Conservation (phyloP, 1,140 invertebrate genomes). For the Leguminivora glycinivorella region DNA sequence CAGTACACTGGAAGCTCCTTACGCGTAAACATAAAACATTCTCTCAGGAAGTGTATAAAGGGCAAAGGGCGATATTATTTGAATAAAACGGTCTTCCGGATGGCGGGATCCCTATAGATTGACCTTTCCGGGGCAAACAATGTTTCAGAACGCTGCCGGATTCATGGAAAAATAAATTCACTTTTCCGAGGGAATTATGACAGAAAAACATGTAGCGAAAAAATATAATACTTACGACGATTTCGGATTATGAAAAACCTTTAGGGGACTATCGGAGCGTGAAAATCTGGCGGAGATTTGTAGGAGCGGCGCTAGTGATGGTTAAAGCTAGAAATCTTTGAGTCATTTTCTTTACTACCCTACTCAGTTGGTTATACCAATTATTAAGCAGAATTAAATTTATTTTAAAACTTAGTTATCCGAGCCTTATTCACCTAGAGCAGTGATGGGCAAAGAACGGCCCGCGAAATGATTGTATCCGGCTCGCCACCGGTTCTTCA, state of each 20-base stretch:
- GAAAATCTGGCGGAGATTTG: constrained; percentile 49
- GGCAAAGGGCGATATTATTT: constrained; percentile 24
- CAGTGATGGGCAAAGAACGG: too few species aligned
- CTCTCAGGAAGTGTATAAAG: constrained; percentile 30
- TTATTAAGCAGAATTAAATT: too few species aligned
- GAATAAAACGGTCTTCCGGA: constrained; percentile 34
- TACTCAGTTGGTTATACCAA: too few species aligned
- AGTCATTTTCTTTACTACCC: too few species aligned
- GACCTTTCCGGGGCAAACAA: constrained; percentile 41
- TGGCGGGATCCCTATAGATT: constrained; percentile 31
- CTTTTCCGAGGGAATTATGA: not conserved
- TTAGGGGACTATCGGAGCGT: constrained; percentile 43
- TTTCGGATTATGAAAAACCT: constrained; percentile 31
- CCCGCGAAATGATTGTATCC: too few species aligned
- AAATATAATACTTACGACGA: constrained; percentile 7
- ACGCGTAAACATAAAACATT: constrained; percentile 36
- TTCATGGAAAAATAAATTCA: constrained; percentile 21
- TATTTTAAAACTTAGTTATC: too few species aligned
- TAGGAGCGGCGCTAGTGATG: constrained; percentile 36
- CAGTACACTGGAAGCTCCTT: constrained; percentile 24
- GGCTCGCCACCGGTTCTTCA: too few species aligned
- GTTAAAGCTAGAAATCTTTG: too few species aligned
- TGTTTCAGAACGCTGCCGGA: constrained; percentile 13
- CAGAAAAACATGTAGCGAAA: not conserved
- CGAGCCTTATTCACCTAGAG: too few species aligned